Base-by-base conservation (phyloP, 2,113 vertebrate species). In the Probosciger aterrimus region DNA sequence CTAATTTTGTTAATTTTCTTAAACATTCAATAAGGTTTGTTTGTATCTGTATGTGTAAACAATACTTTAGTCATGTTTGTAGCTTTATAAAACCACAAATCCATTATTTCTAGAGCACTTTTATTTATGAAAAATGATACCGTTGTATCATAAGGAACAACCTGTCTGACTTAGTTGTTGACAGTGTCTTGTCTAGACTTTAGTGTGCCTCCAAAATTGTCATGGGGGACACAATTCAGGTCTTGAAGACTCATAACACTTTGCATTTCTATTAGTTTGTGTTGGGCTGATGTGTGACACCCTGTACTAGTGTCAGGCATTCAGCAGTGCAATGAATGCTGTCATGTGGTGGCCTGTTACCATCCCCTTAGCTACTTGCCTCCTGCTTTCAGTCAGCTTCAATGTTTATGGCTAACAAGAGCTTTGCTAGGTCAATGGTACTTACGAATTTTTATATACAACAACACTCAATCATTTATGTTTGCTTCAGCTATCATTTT, bases 291-390 rank as follows among this genome's bases (percentile, higher is more conserved):
- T 46, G 30, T 19, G 37, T 47, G 49, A 67, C 33, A 55, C 23
- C 24, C 50, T 25, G 18, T 33, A 22, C 37, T 28, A 39, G 25
- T 39, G 55, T 47, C 27, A 11, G 50, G 31, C 25, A 5, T 27
- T 74, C 30, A 25, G 9, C 33, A 37, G 20, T 18, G 12, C 0
- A 1, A 50, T 1, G 2, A 46, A 18, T 0, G 0, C 16, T 30
- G 23, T 39, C 43, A 4, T 0, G 1, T n/a, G 25, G 67, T 49
- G 37, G 52, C 47, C 53, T 9, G 4, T 14, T 25, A 46, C 47
- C 57, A 46, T 33, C 31, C 71, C 33, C 47, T 31, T 46, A n/a
- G 19, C 31, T 35, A 28, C 37, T 28, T 28, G 18, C 39, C 53
- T 1, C 11, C 65, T 53, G 30, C 8, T 52, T 17, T 50, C 78